phyloP scores from a whole-genome alignment of 2,888 invertebrate genomes.

The Choreutis nemorana region DNA sequence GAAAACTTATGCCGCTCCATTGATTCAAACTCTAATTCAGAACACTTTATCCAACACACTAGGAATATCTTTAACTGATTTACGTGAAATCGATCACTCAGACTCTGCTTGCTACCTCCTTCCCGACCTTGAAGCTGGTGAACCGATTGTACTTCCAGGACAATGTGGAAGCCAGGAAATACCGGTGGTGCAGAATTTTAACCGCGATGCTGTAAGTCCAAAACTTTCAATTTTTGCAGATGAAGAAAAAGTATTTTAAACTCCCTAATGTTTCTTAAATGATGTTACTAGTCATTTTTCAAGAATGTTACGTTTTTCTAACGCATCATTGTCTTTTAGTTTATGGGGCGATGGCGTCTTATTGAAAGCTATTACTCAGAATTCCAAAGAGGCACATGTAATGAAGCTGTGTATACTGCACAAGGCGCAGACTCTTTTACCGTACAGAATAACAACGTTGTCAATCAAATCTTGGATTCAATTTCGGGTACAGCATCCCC shows the following conservation, averaged over 20 bases:
- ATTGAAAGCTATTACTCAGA: constrained; percentile 34
- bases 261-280: too few relatives aligned
- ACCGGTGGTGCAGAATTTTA: constrained; percentile 26
- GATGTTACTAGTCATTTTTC: constrained; percentile 1
- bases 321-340: constrained; percentile 21
- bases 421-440: constrained; percentile 19
- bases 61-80: constrained; percentile 16
- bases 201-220: constrained; percentile 26
- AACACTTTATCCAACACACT: constrained; percentile 17
- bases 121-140: constrained; percentile 27
- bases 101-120: constrained; percentile 27
- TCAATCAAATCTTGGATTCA: constrained; percentile 25
- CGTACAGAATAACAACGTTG: constrained; percentile 40
- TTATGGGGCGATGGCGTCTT: constrained; percentile 41
- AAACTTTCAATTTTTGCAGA: constrained; percentile 1
- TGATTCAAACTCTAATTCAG: constrained; percentile 21
- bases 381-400: constrained; percentile 28
- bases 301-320: too few relatives aligned
- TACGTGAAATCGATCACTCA: constrained; percentile 23
- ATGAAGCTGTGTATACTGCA: constrained; percentile 31
- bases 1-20: constrained; percentile 11
- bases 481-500: constrained; percentile 35
- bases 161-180: constrained; percentile 32
- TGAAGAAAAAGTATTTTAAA: too few relatives aligned
- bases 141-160: constrained; percentile 34